Base-by-base conservation (phyloP, 2,888 invertebrate species). In the Tipula unca region DNA sequence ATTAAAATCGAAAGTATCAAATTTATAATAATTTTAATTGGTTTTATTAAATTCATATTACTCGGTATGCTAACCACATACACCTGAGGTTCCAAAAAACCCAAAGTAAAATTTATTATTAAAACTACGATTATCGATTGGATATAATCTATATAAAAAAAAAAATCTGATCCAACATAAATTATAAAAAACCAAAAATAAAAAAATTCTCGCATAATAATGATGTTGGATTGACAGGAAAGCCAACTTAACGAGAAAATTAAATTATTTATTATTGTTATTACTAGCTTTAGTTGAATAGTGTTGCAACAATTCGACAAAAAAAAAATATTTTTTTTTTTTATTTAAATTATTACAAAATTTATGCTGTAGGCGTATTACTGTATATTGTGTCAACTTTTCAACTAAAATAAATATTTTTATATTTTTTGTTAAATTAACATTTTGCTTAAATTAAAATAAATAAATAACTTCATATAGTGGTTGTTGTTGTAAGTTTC, bases 271-370 rank as follows among this genome's bases (percentile, higher is more conserved):
- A 8, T 25, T 48, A 48, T 48, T 48, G 17, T 48, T 48, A n/a
- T 17, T 48, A 17, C 48, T 69, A 48, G 25, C 25, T 69, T 69
- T 69, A 69, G 69, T 69, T 20, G 69, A 69, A 69, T 69, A 69
- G 69, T 69, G 69, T 69, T 69, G 69, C 69, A 69, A 69, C 69
- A 69, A 69, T 69, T 69, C 69, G n/a, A 69, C 69, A 69, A 69
- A 17, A 54, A 42, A 14, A n/a, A 14, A 20, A 20, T n/a, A n/a
- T n/a, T 48, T 48, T 48, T 10, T 69, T 10, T 69, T 69, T 69
- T 69, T 69, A 69, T 69, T 69, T 25, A 69, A 69, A 69, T 69
- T 69, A 69, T 69, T 69, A 69, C 69, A 69, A 69, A 25, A 69
- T 69, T 69, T 69, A 69, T 69, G 69, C 69, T 25, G 69, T 69